These are phyloP conservation scores for Labeo rohita DNA, from an alignment of 2,113 vertebrate species.

Conservation along the genomic window DNA sequence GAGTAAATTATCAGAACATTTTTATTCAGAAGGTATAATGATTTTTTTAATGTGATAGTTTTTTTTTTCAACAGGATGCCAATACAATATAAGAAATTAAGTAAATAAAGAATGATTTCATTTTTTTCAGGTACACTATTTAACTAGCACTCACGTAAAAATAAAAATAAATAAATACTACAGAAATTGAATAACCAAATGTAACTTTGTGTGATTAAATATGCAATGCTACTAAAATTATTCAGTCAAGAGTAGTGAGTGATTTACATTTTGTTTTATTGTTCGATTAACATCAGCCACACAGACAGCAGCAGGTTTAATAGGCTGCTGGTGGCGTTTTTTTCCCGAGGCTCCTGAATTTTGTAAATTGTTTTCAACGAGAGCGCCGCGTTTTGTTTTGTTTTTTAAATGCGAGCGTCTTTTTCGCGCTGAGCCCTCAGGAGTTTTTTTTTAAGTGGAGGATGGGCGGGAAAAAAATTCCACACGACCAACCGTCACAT, in stretches of 20 bases:
- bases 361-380: too few relatives aligned
- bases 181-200: not conserved
- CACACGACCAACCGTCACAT: too few relatives aligned
- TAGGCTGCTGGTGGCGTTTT: not conserved
- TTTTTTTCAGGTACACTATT: constrained; percentile 8
- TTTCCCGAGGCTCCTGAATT: too few relatives aligned
- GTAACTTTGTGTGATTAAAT: not conserved
- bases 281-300: not conserved
- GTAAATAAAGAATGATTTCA: not conserved
- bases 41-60: too few relatives aligned
- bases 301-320: not conserved
- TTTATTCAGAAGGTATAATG: too few relatives aligned
- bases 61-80: too few relatives aligned
- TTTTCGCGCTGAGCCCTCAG: too few relatives aligned
- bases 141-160: not conserved
- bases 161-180: not conserved
- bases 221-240: not conserved
- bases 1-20: too few relatives aligned
- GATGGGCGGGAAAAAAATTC: too few relatives aligned
- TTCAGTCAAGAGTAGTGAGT: not conserved
- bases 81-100: not conserved
- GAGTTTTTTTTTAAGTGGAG: too few relatives aligned
- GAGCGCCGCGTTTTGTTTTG: too few relatives aligned
- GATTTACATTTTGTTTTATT: not conserved
- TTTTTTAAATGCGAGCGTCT: too few relatives aligned